A percentile compares a stretch with the other conserved stretches of the same genome.
phyloP scores from a whole-genome alignment of 2,113 vertebrate species.

The Camelus bactrianus region DNA sequence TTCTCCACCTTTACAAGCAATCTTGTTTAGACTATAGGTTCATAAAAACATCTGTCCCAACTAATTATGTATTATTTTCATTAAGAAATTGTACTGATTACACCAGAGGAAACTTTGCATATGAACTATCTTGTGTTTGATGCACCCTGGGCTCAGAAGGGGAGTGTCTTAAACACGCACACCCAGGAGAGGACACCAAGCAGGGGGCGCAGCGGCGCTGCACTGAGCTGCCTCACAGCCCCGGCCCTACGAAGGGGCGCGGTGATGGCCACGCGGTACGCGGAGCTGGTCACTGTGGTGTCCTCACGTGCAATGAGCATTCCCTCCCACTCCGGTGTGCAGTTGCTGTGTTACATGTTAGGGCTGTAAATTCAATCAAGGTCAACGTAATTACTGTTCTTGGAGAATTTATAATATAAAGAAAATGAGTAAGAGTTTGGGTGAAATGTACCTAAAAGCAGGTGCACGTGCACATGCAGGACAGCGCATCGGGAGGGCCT shows the following conservation, averaged over 20 bases:
- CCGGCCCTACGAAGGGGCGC: fast-evolving
- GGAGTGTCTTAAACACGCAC: too few relatives aligned
- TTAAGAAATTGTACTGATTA: neutral
- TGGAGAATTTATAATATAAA: neutral
- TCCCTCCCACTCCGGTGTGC: too few relatives aligned
- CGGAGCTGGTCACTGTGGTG: neutral
- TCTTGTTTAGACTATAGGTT: neutral
- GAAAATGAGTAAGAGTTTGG: neutral
- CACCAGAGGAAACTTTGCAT: neutral
- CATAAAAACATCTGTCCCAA: neutral
- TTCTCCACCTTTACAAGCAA: neutral
- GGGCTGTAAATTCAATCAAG: neutral
- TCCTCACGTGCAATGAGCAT: fast-evolving
- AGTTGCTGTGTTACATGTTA: neutral
- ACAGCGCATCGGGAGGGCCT: fast-evolving
- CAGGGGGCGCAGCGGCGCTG: too few relatives aligned
- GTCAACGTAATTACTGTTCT: neutral
- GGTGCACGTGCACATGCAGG: neutral
- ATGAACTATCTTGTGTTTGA: neutral
- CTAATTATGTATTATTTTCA: neutral
- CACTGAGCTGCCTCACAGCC: too few relatives aligned
- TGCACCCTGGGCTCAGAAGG: neutral
- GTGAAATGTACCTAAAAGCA: neutral
- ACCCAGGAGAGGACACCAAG: too few relatives aligned
- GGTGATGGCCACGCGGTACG: fast-evolving